phyloP scores from a whole-genome alignment of 2,888 invertebrate species.

The Dasypolia templi region DNA sequence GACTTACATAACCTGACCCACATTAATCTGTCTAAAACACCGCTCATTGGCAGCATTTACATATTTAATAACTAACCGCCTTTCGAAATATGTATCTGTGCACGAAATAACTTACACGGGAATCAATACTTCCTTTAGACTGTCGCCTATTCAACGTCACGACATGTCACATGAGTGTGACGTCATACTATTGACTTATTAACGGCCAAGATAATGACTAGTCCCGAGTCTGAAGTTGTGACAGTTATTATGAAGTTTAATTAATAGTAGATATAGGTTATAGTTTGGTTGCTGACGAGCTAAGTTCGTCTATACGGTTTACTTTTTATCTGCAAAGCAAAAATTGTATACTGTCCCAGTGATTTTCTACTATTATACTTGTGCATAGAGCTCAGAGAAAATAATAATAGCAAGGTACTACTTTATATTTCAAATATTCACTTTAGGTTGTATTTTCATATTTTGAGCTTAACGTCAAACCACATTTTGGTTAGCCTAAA shows the following conservation, averaged over 20 bases:
- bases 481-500: slow-evolving; percentile 39
- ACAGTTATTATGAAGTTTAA: slow-evolving; percentile 3
- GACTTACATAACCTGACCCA: slow-evolving; percentile 41
- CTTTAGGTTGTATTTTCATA: slow-evolving; percentile 23
- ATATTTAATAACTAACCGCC: slow-evolving; percentile 50
- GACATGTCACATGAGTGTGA: slow-evolving; percentile 46
- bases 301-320: not conserved
- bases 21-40: slow-evolving; percentile 52
- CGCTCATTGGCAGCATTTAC: slow-evolving; percentile 44
- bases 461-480: slow-evolving; percentile 29
- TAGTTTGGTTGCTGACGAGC: not conserved
- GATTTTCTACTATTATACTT: not conserved
- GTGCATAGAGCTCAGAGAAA: not conserved
- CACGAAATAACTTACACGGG: slow-evolving; percentile 47
- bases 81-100: slow-evolving; percentile 52
- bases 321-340: not conserved
- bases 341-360: not conserved
- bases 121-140: slow-evolving; percentile 60
- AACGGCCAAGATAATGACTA: slow-evolving; percentile 40
- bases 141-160: slow-evolving; percentile 51
- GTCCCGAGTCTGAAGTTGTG: slow-evolving; percentile 6
- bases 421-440: not conserved
- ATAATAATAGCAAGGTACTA: not conserved
- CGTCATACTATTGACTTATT: slow-evolving; percentile 57
- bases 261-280: not conserved